A percentile compares a stretch with the other conserved stretches of the same genome.
Evolutionary conservation across 2,888 invertebrate species (phyloP).

Genomic region (Coremacera marginata): DNA sequence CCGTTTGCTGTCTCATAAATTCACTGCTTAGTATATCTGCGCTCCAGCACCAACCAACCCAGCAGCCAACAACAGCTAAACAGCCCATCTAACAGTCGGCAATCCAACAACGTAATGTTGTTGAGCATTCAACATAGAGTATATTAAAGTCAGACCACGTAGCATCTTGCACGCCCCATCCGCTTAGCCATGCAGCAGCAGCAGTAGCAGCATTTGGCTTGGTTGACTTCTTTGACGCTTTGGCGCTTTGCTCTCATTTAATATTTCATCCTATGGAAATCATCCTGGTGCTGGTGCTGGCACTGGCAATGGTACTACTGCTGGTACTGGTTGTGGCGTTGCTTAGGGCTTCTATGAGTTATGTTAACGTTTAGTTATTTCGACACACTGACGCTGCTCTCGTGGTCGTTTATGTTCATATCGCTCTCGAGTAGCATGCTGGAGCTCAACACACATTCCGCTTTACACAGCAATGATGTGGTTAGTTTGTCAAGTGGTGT

Average conservation of each 20-base stretch:
- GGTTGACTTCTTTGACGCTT: constrained; percentile 23
- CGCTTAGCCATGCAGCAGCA: neutral
- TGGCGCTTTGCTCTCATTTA: constrained; percentile 30
- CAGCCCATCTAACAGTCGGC: neutral
- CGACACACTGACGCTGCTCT: constrained; percentile 20
- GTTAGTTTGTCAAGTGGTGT: constrained; percentile 29
- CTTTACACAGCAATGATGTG: constrained; percentile 20
- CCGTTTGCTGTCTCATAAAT: constrained; percentile 16
- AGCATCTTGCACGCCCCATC: neutral
- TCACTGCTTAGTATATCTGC: constrained; percentile 6
- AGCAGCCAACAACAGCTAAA: no score
- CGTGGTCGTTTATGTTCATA: neutral
- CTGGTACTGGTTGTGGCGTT: constrained; percentile 28
- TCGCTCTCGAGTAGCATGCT: constrained; percentile 8
- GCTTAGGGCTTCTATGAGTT: constrained; percentile 62
- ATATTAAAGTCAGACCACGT: constrained; percentile 17
- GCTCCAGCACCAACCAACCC: neutral
- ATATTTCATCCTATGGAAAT: constrained; percentile 58
- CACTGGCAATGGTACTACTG: no score
- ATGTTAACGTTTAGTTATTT: constrained; percentile 57
- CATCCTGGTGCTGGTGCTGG: constrained; percentile 55
- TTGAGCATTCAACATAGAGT: neutral
- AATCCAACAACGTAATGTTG: neutral
- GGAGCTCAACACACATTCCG: neutral
- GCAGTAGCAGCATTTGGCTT: neutral